phyloP scores from a whole-genome alignment of 92 coral and sea anemone genomes.

The Parazoanthus swiftii region DNA sequence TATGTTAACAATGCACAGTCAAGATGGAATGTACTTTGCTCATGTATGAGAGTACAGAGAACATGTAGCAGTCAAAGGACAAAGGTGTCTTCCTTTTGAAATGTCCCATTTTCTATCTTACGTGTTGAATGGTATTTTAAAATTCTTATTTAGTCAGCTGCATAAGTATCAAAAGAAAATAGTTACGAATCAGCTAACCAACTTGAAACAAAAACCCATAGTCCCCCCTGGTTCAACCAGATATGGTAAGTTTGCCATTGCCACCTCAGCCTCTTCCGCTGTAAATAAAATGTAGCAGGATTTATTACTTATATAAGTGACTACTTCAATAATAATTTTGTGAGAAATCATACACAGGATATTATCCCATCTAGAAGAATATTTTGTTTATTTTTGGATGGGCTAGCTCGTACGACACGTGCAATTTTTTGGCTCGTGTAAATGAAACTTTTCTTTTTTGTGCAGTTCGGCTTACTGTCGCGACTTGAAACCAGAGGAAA shows the following conservation, averaged over 20 bases:
- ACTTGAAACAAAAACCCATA: background rate
- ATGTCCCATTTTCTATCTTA: background rate
- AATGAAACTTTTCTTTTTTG: background rate
- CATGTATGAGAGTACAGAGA: background rate
- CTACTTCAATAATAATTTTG: background rate
- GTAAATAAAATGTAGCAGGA: constrained; percentile 3
- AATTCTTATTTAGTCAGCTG: too few species aligned
- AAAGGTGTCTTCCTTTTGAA: background rate
- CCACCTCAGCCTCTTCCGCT: constrained; percentile 19
- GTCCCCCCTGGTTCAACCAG: constrained; percentile 19
- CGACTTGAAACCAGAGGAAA: too few species aligned
- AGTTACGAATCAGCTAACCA: too few species aligned
- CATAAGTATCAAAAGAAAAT: too few species aligned
- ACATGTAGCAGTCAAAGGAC: background rate
- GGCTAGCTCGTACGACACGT: background rate
- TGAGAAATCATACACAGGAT: background rate
- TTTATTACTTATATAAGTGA: background rate
- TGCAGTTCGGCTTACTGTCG: too few species aligned
- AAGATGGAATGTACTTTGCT: constrained; percentile 3
- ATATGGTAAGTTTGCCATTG: constrained; percentile 10
- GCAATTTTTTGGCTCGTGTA: constrained; percentile 3
- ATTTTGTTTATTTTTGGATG: background rate
- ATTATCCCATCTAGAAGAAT: constrained; percentile 11
- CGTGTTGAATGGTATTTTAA: background rate
- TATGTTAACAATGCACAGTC: too few species aligned